Base-by-base conservation (phyloP, 2,113 vertebrate species). In the Sigmodon hispidus region DNA sequence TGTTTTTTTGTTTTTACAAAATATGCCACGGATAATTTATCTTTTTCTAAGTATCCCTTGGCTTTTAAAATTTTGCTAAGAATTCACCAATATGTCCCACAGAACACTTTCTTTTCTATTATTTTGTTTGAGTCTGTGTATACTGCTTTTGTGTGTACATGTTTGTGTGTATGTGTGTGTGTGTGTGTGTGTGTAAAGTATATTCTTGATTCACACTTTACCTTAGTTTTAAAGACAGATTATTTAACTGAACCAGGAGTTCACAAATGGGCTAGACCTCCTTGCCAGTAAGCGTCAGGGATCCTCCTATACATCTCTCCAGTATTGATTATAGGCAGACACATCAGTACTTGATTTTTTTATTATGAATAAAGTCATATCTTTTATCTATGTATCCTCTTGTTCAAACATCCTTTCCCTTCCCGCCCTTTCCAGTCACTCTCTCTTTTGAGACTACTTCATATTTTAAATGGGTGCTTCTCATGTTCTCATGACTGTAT, bases 241-340 rank as follows among this genome's bases (percentile, higher is more conserved):
- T 16, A 40, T 43, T 5, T 61, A 26, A 43, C 22, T 83, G 22
- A 5, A 61, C 24, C n/a, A 43, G 12, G 40, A 61, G 57, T 24
- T 83, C 24, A 31, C 7, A 7, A 26, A 40, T 81, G 55, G 21
- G 0, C 17, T 40, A 59, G 22, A 40, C 36, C 21, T 40, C 24
- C 22, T 9, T 2, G 5, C 24, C 3, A 29, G 7, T 5, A 61
- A 61, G 3, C 13, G 3, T 7, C n/a, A 61, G 36, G 24, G 1
- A 61, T 83, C 24, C 2, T 9, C 40, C 55, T 24, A 1, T 9
- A 2, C 12, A 1, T 5, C 1, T 7, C 3, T 43, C n/a, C 21
- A 83, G 12, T 59, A 13, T 17, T 61, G 7, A 43, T 43, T 31
- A 43, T 16, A 17, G 1, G 55, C 7, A 83, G 4, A 7, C 13